Conservation (phyloP, 2,113 vertebrate genomes). For the Callithrix jacchus region DNA sequence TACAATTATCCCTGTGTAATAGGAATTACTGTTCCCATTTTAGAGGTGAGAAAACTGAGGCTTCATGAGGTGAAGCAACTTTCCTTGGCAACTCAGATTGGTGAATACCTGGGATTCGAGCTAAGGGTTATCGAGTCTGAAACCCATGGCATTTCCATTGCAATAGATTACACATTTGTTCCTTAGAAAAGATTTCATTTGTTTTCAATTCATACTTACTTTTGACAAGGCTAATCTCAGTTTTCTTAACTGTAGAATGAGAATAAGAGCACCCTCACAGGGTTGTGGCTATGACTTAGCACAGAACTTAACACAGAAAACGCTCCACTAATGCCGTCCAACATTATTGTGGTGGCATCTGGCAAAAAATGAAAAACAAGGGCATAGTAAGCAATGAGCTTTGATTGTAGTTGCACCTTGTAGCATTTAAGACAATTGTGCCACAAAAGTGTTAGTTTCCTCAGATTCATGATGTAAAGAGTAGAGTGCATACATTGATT, state of each 20-base stretch:
- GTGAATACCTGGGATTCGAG: not conserved
- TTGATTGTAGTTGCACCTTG: not conserved
- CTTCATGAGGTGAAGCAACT: not conserved
- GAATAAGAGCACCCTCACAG: not conserved
- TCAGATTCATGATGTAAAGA: constrained; percentile 66
- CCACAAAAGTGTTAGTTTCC: not conserved
- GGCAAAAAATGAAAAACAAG: not conserved
- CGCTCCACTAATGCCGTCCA: rapidly evolving
- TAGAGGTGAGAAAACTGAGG: not conserved
- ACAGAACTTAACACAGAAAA: not conserved
- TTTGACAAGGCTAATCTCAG: not conserved
- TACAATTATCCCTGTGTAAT: not conserved
- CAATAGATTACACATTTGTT: not conserved
- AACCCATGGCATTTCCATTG: not conserved
- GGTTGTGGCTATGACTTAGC: not conserved
- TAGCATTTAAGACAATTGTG: not conserved
- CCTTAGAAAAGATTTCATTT: not conserved
- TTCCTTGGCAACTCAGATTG: not conserved
- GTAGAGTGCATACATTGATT: constrained; percentile 71
- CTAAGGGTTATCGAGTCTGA: not conserved
- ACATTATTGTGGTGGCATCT: not conserved
- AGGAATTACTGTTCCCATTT: not conserved
- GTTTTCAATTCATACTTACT: not conserved
- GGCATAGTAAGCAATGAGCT: not conserved
- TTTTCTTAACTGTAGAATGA: not conserved